A percentile compares a stretch with the other conserved stretches of the same genome.
Evolutionary conservation across 1,140 invertebrate genomes (phyloP).

Genomic region (Yoshiicerus persimilis): DNA sequence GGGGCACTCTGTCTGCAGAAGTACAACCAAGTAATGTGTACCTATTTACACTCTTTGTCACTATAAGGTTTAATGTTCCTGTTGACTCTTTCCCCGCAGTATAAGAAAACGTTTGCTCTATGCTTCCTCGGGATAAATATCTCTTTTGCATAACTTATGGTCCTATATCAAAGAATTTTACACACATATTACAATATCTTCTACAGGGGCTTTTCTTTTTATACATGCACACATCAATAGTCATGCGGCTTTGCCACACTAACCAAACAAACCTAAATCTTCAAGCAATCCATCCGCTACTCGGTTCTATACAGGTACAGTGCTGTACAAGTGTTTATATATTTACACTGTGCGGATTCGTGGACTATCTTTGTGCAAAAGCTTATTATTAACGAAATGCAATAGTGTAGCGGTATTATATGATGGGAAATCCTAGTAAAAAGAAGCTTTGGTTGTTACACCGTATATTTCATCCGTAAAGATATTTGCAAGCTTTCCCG

Average conservation of each 20-base stretch:
- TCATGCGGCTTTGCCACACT: not conserved
- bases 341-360: not conserved
- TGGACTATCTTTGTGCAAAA: not conserved
- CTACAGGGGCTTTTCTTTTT: not conserved
- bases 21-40: not conserved
- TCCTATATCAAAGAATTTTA: not conserved
- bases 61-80: not conserved
- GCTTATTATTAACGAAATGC: not conserved
- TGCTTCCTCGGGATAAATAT: not conserved
- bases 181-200: no score
- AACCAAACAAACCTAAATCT: conserved; percentile 6
- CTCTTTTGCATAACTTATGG: not conserved
- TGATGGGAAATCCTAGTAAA: not conserved
- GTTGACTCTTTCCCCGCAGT: not conserved
- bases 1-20: not conserved
- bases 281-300: not conserved
- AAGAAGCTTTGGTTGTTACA: no score
- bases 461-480: not conserved
- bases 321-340: no score
- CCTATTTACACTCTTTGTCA: not conserved
- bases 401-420: not conserved
- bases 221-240: not conserved
- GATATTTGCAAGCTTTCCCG: not conserved
- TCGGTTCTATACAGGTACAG: not conserved
- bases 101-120: not conserved